These are phyloP conservation scores for Monomorium pharaonis DNA, from an alignment of 1,140 invertebrate species.

Conservation along the genomic window DNA sequence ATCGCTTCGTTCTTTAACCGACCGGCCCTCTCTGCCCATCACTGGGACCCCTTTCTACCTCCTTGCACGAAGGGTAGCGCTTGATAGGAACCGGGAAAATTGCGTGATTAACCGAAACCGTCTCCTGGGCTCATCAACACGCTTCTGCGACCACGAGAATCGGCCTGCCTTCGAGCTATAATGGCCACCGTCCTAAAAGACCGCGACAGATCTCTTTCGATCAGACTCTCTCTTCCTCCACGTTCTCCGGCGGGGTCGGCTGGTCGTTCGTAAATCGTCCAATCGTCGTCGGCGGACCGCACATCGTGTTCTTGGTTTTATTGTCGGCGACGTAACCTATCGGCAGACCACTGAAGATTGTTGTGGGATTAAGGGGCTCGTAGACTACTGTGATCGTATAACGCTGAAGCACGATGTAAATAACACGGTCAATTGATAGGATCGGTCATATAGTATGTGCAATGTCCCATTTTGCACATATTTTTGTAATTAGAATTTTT, in stretches of 20 bases:
- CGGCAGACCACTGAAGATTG: slow-evolving; percentile 21
- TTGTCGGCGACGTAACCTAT: slow-evolving; percentile 25
- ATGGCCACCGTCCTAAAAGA: slow-evolving; percentile 63
- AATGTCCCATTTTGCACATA: background rate
- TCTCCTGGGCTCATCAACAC: slow-evolving; percentile 73
- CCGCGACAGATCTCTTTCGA: slow-evolving; percentile 27
- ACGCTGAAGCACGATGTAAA: background rate
- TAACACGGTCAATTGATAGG: background rate
- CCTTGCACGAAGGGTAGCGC: slow-evolving; percentile 55
- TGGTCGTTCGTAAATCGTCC: slow-evolving; percentile 32
- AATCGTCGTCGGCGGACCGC: slow-evolving; percentile 32
- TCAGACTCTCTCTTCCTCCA: slow-evolving; percentile 13
- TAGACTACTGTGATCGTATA: background rate
- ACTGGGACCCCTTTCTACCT: slow-evolving; percentile 41
- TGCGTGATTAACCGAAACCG: slow-evolving; percentile 77
- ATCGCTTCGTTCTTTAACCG: slow-evolving; percentile 75
- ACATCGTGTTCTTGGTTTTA: slow-evolving; percentile 56
- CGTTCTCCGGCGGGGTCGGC: background rate
- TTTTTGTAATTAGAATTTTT: background rate
- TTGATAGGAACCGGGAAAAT: slow-evolving; percentile 74
- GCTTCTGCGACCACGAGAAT: slow-evolving; percentile 71
- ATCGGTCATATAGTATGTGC: background rate
- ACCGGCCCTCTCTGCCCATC: slow-evolving; percentile 61
- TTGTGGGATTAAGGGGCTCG: slow-evolving; percentile 38
- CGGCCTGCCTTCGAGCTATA: slow-evolving; percentile 67